Evolutionary conservation across 1,140 invertebrate species (phyloP).

Genomic region (Andrena cerasifolii): DNA sequence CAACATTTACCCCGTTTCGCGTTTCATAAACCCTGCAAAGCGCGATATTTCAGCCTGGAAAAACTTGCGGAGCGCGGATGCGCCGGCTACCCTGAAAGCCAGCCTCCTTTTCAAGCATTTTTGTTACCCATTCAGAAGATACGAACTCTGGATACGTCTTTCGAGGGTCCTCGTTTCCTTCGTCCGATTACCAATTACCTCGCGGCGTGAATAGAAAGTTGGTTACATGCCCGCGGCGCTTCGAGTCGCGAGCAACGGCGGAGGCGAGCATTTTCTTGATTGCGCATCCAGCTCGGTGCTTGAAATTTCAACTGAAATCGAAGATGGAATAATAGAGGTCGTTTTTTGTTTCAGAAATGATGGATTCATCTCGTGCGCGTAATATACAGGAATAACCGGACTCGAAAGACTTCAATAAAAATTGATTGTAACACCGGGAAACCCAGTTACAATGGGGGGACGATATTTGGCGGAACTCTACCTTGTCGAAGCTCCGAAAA

Average conservation of each 20-base stretch:
- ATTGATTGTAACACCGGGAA: no score
- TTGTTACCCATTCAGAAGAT: not conserved
- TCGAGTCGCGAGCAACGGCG: not conserved
- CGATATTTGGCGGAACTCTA: no score
- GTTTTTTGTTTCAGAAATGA: no score
- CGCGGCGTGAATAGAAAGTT: not conserved
- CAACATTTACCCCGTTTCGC: slow-evolving; percentile 29
- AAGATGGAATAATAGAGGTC: no score
- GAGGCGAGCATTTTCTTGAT: not conserved
- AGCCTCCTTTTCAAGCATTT: no score
- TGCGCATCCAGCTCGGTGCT: not conserved
- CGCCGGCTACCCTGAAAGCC: not conserved
- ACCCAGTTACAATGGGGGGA: no score
- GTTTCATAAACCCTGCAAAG: slow-evolving; percentile 2
- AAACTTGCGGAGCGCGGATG: not conserved
- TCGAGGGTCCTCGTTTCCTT: not conserved
- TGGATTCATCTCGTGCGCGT: no score
- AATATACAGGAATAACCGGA: no score
- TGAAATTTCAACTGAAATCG: no score
- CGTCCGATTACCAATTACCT: slow-evolving; percentile 1
- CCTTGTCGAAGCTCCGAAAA: no score
- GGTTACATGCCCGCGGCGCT: no score
- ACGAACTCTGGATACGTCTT: not conserved
- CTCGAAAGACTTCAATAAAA: no score
- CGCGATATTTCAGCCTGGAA: not conserved